Evolutionary conservation across 2,797 vertebrate species (phyloP).

Genomic region (Sebastes miniatus): DNA sequence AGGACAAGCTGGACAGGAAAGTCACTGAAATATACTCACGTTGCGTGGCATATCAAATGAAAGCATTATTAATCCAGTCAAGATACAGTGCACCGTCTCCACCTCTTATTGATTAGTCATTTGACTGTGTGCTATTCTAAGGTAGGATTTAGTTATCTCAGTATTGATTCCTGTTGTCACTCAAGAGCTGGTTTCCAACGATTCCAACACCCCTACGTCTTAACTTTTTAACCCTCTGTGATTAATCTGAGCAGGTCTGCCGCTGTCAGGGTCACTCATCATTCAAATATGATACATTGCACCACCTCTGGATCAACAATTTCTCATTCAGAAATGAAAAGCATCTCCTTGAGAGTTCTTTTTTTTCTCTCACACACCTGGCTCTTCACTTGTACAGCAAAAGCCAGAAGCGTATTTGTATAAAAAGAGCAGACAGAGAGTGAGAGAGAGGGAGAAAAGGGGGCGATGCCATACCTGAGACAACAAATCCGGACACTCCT

Average conservation of each 20-base stretch:
- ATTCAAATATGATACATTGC: neutral
- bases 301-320: neutral
- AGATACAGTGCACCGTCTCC: neutral
- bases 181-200: constrained; percentile 31
- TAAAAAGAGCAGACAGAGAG: constrained; percentile 5
- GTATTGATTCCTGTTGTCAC: constrained; percentile 46
- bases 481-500: constrained; percentile 47
- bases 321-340: constrained; percentile 16
- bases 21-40: neutral
- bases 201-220: constrained; percentile 11
- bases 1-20: constrained; percentile 1
- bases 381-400: constrained; percentile 19
- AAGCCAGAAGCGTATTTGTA: constrained; percentile 33
- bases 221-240: neutral
- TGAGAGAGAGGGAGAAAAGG: neutral
- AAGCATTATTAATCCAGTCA: constrained; percentile 19
- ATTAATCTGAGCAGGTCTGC: constrained; percentile 6
- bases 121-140: constrained; percentile 24
- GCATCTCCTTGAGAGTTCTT: neutral
- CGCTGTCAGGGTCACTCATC: neutral
- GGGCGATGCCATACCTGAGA: constrained; percentile 55
- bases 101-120: constrained; percentile 39
- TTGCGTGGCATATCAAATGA: neutral
- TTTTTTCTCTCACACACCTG: constrained; percentile 42
- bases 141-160: constrained; percentile 52